Evolutionary conservation across 2,888 invertebrate genomes (phyloP).

Genomic region (Lissonota sp.): DNA sequence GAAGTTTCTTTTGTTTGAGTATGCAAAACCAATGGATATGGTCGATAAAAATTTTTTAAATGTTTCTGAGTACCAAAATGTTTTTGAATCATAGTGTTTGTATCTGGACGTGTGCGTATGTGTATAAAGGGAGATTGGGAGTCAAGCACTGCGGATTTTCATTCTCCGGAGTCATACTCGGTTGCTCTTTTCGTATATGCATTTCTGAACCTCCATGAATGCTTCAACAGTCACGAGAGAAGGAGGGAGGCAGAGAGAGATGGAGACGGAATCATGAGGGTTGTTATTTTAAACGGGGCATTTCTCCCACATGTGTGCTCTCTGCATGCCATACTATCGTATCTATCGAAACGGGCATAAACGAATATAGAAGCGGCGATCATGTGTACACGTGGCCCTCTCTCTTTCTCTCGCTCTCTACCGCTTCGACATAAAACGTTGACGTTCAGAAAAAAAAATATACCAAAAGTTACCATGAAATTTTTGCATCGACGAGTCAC

Average conservation of each 20-base stretch:
- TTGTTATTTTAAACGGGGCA: slow-evolving; percentile 68
- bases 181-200: slow-evolving; percentile 32
- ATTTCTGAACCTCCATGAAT: slow-evolving; percentile 15
- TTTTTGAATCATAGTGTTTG: background rate
- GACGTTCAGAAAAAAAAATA: slow-evolving; percentile 50
- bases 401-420: background rate
- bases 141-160: slow-evolving; percentile 43
- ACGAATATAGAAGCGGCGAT: slow-evolving; percentile 59
- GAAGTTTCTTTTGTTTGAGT: too few species aligned
- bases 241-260: slow-evolving; percentile 20
- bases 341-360: slow-evolving; percentile 46
- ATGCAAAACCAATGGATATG: too few species aligned
- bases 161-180: slow-evolving; percentile 52
- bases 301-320: slow-evolving; percentile 62
- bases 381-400: slow-evolving; percentile 53
- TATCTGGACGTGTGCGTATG: background rate
- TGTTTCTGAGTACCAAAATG: background rate
- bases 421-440: background rate
- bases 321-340: slow-evolving; percentile 53
- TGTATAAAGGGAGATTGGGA: slow-evolving; percentile 29
- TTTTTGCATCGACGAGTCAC: slow-evolving; percentile 6
- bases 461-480: slow-evolving; percentile 28
- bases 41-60: background rate
- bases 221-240: slow-evolving; percentile 21
- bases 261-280: slow-evolving; percentile 49